Base-by-base conservation (phyloP, 2,888 invertebrate genomes). In the Carabus problematicus region DNA sequence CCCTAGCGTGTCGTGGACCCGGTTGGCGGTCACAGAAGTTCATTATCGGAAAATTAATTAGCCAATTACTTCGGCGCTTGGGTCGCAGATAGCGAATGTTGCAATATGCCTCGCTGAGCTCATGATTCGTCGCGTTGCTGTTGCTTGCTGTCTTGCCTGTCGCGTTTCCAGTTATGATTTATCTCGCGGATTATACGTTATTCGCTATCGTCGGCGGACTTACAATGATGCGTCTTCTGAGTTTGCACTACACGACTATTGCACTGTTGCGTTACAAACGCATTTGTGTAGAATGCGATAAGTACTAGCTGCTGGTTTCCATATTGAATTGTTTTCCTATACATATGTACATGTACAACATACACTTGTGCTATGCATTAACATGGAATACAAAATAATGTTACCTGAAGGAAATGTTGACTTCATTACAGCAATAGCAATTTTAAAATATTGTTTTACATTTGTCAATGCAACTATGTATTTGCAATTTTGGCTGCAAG, bases 1-100 rank as follows among this genome's bases (percentile, higher is more conserved):
- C 29, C 12, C 14, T 56, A 39, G 29, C 11, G 8, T n/a, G 11
- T 39, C n/a, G 39, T 12, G 9, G 29, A 29, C 29, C n/a, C 39
- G 39, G 39, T n/a, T 29, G 11, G 45, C 76, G 76, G 77, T 75
- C 77, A 75, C 76, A 75, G 76, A 39, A 77, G 78, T 79, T 80
- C 78, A 78, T 78, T 80, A 56, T 78, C 73, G 77, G 77, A 77
- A 77, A 80, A 80, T 79, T 80, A 80, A 80, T 80, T 80, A 79
- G 79, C 79, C 79, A 80, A 80, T 80, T 80, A 79, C 56, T 11
- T 12, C 45, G 45, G n/a, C 45, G 29, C 29, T 29, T 16, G 52
- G 52, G 52, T 16, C 52, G 52, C 11, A 52, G 52, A 52, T 29
- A 29, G 29, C 29, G 29, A 29, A 29, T 29, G 29, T 29, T 29